Evolutionary conservation across 1,140 invertebrate genomes (phyloP).

Genomic region (Delia radicum): DNA sequence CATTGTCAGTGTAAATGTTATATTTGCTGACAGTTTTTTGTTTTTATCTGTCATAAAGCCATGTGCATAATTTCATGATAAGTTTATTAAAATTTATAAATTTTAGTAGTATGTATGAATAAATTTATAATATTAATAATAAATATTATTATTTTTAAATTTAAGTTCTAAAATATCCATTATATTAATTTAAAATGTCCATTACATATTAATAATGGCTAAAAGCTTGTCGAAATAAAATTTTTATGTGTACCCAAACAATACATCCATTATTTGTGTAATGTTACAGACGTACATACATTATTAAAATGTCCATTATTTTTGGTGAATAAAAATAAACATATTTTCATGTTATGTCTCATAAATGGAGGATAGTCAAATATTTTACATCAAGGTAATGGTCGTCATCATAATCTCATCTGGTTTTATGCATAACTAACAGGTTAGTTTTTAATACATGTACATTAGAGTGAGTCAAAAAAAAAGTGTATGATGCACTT

Average conservation of each 20-base stretch:
- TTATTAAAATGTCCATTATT: background rate
- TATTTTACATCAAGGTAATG: too few relatives aligned
- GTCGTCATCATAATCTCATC: too few relatives aligned
- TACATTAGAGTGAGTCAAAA: too few relatives aligned
- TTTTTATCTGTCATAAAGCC: too few relatives aligned
- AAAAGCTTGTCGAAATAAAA: too few relatives aligned
- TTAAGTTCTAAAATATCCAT: background rate
- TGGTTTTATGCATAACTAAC: too few relatives aligned
- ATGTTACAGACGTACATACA: background rate
- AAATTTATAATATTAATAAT: background rate
- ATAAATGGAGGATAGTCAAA: too few relatives aligned
- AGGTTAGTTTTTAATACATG: too few relatives aligned
- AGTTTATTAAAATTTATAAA: background rate
- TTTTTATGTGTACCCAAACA: background rate
- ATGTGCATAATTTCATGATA: background rate
- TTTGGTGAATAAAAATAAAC: background rate
- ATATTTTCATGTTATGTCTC: too few relatives aligned
- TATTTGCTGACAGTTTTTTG: background rate
- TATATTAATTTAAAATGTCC: background rate
- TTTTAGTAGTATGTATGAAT: background rate
- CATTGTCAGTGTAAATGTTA: background rate
- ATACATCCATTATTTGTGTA: background rate
- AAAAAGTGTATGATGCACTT: too few relatives aligned
- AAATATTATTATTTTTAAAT: constrained; percentile 3
- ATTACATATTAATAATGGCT: background rate